Percentiles rank a stretch among this genome's conserved stretches.
phyloP scores from a whole-genome alignment of 2,113 vertebrate species.

The Cyphomyrus plagiostoma region DNA sequence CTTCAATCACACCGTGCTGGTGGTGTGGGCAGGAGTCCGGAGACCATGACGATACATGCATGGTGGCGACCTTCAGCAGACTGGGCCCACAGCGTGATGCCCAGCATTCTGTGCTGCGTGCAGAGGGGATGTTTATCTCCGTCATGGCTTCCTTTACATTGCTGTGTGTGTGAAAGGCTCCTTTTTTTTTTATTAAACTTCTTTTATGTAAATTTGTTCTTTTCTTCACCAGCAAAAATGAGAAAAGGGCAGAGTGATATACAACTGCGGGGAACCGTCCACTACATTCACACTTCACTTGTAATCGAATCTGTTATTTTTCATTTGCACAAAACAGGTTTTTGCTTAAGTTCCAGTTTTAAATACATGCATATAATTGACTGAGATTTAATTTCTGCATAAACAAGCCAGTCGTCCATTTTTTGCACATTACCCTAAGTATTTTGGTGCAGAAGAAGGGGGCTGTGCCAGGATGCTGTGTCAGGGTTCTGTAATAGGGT shows the following conservation, averaged over 20 bases:
- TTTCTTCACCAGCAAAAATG: neutral
- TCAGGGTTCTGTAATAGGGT: too few relatives aligned
- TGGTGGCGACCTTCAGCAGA: neutral
- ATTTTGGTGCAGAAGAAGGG: neutral
- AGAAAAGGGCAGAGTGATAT: neutral
- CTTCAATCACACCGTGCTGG: neutral
- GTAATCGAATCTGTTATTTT: neutral
- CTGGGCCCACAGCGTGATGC: neutral
- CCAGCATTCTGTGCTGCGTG: neutral
- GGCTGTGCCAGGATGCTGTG: neutral
- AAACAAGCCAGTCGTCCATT: neutral
- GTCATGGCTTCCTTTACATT: neutral
- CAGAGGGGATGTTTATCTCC: neutral
- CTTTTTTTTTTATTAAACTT: neutral
- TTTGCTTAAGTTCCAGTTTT: neutral
- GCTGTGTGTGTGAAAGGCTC: neutral
- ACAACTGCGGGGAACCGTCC: neutral
- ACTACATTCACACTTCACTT: neutral
- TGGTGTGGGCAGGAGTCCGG: neutral
- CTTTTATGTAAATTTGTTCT: neutral
- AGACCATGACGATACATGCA: neutral
- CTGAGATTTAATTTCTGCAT: neutral
- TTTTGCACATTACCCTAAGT: neutral
- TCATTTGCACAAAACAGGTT: neutral
- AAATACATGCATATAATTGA: neutral